Conservation (phyloP, 1,140 invertebrate genomes). For the Nymphalis io region DNA sequence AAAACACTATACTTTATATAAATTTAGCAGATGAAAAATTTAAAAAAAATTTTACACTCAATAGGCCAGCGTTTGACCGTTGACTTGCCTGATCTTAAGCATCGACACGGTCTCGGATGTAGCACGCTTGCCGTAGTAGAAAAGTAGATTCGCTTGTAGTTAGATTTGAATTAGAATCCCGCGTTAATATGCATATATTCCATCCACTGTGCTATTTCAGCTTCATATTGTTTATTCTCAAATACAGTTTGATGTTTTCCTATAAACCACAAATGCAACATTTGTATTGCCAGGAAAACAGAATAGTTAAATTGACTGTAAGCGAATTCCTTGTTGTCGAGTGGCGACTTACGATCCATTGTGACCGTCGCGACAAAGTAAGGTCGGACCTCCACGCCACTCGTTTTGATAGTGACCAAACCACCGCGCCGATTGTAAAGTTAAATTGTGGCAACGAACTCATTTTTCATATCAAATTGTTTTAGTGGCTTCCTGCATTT, state of each 20-base stretch:
- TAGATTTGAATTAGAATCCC: too few species aligned
- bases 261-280: slow-evolving; percentile 49
- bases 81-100: too few species aligned
- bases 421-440: slow-evolving; percentile 27
- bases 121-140: too few species aligned
- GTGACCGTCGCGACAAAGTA: slow-evolving; percentile 59
- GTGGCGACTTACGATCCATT: slow-evolving; percentile 63
- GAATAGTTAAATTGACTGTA: slow-evolving; percentile 72
- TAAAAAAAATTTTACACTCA: too few species aligned
- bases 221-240: neutral
- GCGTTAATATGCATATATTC: too few species aligned
- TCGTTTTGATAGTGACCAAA: slow-evolving; percentile 35
- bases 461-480: neutral
- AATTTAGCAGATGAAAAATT: too few species aligned
- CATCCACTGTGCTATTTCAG: too few species aligned
- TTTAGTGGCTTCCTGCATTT: neutral
- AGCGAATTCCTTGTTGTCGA: slow-evolving; percentile 53
- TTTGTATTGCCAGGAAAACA: slow-evolving; percentile 60
- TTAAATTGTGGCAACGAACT: slow-evolving; percentile 29
- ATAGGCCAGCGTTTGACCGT: too few species aligned
- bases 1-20: too few species aligned
- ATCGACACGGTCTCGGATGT: too few species aligned
- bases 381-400: slow-evolving; percentile 31
- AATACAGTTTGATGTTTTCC: slow-evolving; percentile 7
- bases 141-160: too few species aligned